Conservation (phyloP, 2,888 invertebrate species). For the Cephonodes hylas region DNA sequence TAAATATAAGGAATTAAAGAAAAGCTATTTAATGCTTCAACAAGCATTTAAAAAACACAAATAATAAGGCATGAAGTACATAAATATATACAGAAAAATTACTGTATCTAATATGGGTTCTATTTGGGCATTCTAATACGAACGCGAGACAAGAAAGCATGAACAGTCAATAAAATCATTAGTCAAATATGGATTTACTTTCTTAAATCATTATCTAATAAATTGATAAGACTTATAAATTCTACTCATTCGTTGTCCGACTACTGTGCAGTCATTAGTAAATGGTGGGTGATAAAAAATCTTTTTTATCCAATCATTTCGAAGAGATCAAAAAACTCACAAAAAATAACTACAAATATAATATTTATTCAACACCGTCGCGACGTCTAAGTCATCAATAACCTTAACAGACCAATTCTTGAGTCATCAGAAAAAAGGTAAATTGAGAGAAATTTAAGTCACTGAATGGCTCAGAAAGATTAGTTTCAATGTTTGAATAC, state of each 20-base stretch:
- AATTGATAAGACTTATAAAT: too few species aligned
- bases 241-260: background rate
- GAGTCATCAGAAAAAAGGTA: background rate
- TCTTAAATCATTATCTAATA: background rate
- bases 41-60: background rate
- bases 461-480: too few species aligned
- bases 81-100: too few species aligned
- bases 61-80: background rate
- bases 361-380: background rate
- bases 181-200: too few species aligned
- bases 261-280: background rate
- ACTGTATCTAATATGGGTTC: too few species aligned
- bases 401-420: background rate
- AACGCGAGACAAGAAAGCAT: too few species aligned
- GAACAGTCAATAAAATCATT: too few species aligned
- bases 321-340: background rate
- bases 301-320: background rate
- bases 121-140: too few species aligned
- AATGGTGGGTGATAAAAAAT: background rate
- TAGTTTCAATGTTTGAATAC: too few species aligned
- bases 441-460: background rate
- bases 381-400: background rate
- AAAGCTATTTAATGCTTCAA: too few species aligned
- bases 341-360: background rate
- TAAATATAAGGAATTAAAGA: too few species aligned